A percentile compares a stretch with the other conserved stretches of the same genome.
Conservation (phyloP, 2,888 invertebrate genomes). For the Ochropleura plecta region DNA sequence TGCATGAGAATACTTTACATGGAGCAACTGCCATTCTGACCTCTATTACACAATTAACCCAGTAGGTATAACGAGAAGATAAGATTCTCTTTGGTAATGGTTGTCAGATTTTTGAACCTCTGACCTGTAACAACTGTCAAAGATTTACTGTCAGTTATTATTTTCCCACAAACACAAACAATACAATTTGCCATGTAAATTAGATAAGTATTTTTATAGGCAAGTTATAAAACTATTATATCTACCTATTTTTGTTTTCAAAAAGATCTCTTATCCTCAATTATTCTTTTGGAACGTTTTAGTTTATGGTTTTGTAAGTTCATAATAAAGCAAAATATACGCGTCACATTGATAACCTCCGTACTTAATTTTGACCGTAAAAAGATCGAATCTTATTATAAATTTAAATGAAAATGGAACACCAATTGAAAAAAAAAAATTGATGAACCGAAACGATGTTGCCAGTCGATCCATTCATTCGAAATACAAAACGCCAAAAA, state of each 20-base stretch:
- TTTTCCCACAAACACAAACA: neutral
- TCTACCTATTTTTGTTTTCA: neutral
- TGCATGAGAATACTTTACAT: too few species aligned
- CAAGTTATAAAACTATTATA: neutral
- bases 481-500: conserved; percentile 30
- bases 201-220: neutral
- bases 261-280: neutral
- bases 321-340: neutral
- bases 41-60: too few species aligned
- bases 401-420: conserved; percentile 1
- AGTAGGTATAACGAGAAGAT: too few species aligned
- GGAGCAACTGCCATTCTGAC: too few species aligned
- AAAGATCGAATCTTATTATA: neutral
- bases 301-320: neutral
- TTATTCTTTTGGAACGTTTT: neutral
- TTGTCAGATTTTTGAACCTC: too few species aligned
- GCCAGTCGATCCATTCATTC: conserved; percentile 6
- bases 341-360: neutral
- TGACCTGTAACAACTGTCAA: too few species aligned
- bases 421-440: neutral
- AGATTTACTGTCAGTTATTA: too few species aligned
- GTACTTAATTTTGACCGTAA: neutral
- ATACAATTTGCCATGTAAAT: neutral
- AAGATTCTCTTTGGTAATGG: too few species aligned
- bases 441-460: neutral